Evolutionary conservation across 1,140 invertebrate species (phyloP), one percentile per base, ranked within the genome.

Genomic region (Anthonomus grandis): DNA sequence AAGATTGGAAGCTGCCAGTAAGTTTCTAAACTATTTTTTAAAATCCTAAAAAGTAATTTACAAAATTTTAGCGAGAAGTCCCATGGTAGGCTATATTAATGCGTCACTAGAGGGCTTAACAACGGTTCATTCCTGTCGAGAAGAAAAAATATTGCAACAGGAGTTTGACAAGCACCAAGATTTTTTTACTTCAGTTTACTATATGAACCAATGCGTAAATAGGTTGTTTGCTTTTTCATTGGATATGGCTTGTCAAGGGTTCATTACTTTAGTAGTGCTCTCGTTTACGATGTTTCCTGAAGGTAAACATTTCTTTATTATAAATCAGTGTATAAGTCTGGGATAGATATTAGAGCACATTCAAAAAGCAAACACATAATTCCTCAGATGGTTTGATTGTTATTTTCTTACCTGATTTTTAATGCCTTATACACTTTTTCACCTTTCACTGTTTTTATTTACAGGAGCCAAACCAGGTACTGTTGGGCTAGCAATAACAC

Each of bases 161-260:
- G 78, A 83, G 53, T 83, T 83, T 58, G 81, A 83, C 64, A 70
- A 74, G 25, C 76, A 81, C 60, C 81, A 81, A 54, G 79, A 89
- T 67, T 61, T 83, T 2, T 85, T 84, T 59, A 82, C 81, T 1
- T 79, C 83, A 0, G 76, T 81, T 0, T 82, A 81, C 78, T 90
- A 81, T 65, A 77, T 88, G 65, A 87, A 83, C 60, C 77, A 84
- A 51, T 76, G 79, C 4, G 79, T 80, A 12, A 79, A 78, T 12
- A 75, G 82, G 55, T 80, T 81, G 3, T 87, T 93, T 64, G 89
- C 87, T 4, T 85, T 91, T 60, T 84, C 86, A 74, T 68, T 92
- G 48, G 90, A 93, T 72, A 80, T 86, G 66, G 77, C 90, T 13
- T 89, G 86, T 63, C 82, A 66, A 72, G 88, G 54, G 8, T 63